Conservation (phyloP, 1,140 invertebrate genomes). For the Drosophila nasuta region DNA sequence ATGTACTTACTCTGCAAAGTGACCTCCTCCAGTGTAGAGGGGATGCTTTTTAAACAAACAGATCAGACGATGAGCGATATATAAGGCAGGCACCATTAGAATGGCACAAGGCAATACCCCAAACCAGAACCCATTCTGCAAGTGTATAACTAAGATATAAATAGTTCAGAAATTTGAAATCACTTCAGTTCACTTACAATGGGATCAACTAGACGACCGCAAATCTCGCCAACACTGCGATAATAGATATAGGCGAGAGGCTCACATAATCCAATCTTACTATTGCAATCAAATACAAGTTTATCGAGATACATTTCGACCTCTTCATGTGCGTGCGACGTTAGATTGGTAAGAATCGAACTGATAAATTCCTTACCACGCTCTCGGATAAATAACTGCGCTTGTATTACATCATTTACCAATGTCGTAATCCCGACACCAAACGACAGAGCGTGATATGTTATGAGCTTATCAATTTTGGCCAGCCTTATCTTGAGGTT, state of each 20-base stretch:
- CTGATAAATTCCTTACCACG: slow-evolving; percentile 89
- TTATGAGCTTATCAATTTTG: slow-evolving; percentile 88
- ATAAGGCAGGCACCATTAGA: slow-evolving; percentile 13
- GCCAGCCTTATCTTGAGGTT: slow-evolving; percentile 85
- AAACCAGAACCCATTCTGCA: slow-evolving; percentile 36
- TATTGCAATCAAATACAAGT: not conserved
- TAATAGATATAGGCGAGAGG: slow-evolving; percentile 9
- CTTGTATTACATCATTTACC: slow-evolving; percentile 88
- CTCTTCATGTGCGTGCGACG: slow-evolving; percentile 58
- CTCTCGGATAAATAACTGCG: slow-evolving; percentile 88
- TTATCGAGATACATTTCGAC: not conserved
- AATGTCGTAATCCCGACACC: slow-evolving; percentile 88
- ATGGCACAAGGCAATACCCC: not conserved
- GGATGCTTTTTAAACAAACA: slow-evolving; percentile 25
- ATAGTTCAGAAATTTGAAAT: not conserved
- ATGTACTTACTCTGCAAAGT: not conserved
- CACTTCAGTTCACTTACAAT: slow-evolving; percentile 23
- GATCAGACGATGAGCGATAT: slow-evolving; percentile 28
- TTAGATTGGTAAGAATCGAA: slow-evolving; percentile 85
- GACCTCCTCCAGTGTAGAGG: not conserved
- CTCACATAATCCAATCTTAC: slow-evolving; percentile 4
- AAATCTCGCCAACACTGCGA: not conserved
- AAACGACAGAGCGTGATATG: slow-evolving; percentile 89
- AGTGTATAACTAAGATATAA: not conserved
- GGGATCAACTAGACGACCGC: slow-evolving; percentile 17